Evolutionary conservation across 2,888 invertebrate species (phyloP), one percentile per base, ranked within the genome.

Genomic region (Himalopsyche tibetana): DNA sequence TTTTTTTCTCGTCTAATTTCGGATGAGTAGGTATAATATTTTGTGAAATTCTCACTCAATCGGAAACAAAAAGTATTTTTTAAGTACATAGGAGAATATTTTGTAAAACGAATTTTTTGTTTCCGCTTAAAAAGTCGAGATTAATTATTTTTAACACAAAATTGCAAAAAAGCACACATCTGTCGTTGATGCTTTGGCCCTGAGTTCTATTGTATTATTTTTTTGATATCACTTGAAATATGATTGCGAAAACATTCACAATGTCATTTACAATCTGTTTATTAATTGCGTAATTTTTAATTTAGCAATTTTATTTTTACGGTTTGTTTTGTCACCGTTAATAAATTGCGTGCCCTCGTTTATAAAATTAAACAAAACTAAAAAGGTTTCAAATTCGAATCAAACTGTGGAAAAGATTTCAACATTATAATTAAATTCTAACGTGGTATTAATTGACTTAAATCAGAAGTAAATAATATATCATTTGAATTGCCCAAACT

Each of bases 101-200:
- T 51, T 63, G 19, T 9, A 6, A 63, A 63, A 63, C 4, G 19
- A 19, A 56, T 17, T 56, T n/a, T 19, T 56, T 19, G 19, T 56
- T 56, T 56, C 19, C 19, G 19, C 56, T 56, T 3, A 63, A 63
- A 28, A 63, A 19, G 63, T 19, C n/a, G 63, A 63, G 63, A 63
- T 63, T 63, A 63, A 63, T 63, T 63, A 63, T 63, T 63, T 63
- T 28, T 19, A 63, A 63, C 19, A 63, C 63, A 63, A 19, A 63
- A 63, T 5, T 15, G 19, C n/a, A 28, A 63, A 28, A 63, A 63
- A 56, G 11, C 63, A 63, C n/a, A 63, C n/a, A 19, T 63, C 63
- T 63, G 63, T 19, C 63, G 28, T n/a, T 63, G 63, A 63, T 63
- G 19, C 63, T 63, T 19, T 28, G 11, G 19, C 19, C 63, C 28